Percentiles rank a stretch among this genome's conserved stretches.
These are phyloP conservation scores for Sebastes diaconus DNA, from an alignment of 2,797 vertebrate species.

Conservation along the genomic window DNA sequence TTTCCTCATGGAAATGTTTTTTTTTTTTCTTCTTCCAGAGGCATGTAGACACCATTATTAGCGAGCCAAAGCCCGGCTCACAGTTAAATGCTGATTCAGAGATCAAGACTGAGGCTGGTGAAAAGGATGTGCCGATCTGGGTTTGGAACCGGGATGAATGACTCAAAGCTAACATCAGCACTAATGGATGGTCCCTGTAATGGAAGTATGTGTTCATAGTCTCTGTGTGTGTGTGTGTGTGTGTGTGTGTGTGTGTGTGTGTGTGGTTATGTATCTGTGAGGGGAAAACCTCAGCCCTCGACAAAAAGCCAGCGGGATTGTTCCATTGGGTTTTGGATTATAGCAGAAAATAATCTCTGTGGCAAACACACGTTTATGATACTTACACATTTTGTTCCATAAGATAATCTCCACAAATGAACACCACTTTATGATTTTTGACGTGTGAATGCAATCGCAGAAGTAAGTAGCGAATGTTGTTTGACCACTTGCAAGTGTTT, in stretches of 20 bases:
- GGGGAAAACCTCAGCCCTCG: too few relatives aligned
- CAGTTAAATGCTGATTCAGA: slow-evolving; percentile 28
- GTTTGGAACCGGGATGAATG: background rate
- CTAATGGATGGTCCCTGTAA: background rate
- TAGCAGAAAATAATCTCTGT: too few relatives aligned
- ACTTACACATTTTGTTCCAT: too few relatives aligned
- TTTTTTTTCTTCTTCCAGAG: slow-evolving; percentile 2
- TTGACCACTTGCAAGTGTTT: too few relatives aligned
- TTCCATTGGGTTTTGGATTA: too few relatives aligned
- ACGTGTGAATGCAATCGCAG: too few relatives aligned
- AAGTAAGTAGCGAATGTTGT: fast-evolving
- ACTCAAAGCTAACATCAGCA: slow-evolving; percentile 21
- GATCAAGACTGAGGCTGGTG: slow-evolving; percentile 3
- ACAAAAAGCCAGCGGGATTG: too few relatives aligned
- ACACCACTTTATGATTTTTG: too few relatives aligned
- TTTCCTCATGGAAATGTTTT: slow-evolving; percentile 22
- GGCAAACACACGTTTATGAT: too few relatives aligned
- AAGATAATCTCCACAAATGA: too few relatives aligned
- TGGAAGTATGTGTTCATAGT: background rate
- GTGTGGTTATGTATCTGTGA: background rate
- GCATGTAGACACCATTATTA: slow-evolving; percentile 30
- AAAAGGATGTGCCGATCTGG: slow-evolving; percentile 2
- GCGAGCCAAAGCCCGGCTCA: background rate
- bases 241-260: too few relatives aligned
- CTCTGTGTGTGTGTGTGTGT: background rate